phyloP scores from a whole-genome alignment of 2,113 vertebrate species.

The Fulmarus glacialis region DNA sequence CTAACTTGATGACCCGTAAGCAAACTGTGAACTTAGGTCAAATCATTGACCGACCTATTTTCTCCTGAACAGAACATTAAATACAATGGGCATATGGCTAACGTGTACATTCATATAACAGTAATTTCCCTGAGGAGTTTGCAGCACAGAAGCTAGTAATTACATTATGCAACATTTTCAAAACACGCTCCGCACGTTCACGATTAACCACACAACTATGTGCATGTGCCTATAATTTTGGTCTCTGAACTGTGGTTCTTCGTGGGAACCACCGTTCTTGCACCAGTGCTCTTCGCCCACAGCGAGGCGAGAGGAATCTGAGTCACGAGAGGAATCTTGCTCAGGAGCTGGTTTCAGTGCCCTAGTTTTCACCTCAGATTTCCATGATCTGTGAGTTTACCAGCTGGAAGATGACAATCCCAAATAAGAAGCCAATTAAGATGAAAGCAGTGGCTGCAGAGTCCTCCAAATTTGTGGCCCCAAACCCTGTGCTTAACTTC shows the following conservation, averaged over 20 bases:
- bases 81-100: background rate
- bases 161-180: background rate
- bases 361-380: constrained; percentile 11
- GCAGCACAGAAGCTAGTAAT: background rate
- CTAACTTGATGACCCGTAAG: background rate
- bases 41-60: background rate
- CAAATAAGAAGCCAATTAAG: background rate
- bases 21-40: background rate
- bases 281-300: rapidly evolving
- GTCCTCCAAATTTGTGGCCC: background rate
- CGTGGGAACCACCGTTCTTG: background rate
- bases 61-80: background rate
- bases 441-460: background rate
- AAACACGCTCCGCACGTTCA: rapidly evolving
- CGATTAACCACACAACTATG: background rate
- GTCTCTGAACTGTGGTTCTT: background rate
- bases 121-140: background rate
- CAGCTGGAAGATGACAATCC: background rate
- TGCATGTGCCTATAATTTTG: background rate
- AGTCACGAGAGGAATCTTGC: background rate
- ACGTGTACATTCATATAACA: background rate
- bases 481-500: background rate
- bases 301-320: background rate
- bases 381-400: background rate
- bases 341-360: background rate